Conservation (phyloP, 2,888 invertebrate genomes). For the Caenorhabditis auriculariae region DNA sequence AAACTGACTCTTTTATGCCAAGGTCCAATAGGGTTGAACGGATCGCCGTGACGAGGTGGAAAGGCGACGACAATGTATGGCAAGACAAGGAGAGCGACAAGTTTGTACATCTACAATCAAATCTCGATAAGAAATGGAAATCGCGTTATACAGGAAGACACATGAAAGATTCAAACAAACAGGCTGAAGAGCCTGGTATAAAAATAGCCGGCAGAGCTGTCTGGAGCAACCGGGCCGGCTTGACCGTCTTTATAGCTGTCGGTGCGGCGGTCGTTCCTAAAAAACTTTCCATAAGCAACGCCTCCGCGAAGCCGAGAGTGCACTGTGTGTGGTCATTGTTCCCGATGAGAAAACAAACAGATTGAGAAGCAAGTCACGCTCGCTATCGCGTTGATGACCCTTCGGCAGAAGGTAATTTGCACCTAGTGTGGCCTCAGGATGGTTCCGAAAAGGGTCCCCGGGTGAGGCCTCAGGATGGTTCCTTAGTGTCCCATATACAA, state of each 20-base stretch:
- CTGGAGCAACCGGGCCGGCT: not conserved
- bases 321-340: slow-evolving; percentile 20
- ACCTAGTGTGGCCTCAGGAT: too few relatives aligned
- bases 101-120: not conserved
- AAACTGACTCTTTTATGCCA: slow-evolving; percentile 51
- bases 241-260: slow-evolving; percentile 10
- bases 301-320: slow-evolving; percentile 9
- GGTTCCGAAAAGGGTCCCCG: too few relatives aligned
- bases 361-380: slow-evolving; percentile 18
- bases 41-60: slow-evolving; percentile 46
- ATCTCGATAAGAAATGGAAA: too few relatives aligned
- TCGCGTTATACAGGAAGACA: too few relatives aligned
- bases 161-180: too few relatives aligned
- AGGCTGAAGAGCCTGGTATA: too few relatives aligned
- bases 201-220: too few relatives aligned
- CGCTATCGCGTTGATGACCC: too few relatives aligned
- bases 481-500: too few relatives aligned
- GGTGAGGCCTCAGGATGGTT: too few relatives aligned
- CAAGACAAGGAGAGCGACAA: slow-evolving; percentile 8
- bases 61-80: slow-evolving; percentile 26
- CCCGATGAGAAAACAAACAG: slow-evolving; percentile 12
- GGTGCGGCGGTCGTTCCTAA: slow-evolving; percentile 5
- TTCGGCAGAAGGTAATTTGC: too few relatives aligned
- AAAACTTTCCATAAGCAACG: slow-evolving; percentile 15
- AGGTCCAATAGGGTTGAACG: slow-evolving; percentile 56